Conservation (phyloP, 1,140 invertebrate genomes). For the Cyclargus thomasi region DNA sequence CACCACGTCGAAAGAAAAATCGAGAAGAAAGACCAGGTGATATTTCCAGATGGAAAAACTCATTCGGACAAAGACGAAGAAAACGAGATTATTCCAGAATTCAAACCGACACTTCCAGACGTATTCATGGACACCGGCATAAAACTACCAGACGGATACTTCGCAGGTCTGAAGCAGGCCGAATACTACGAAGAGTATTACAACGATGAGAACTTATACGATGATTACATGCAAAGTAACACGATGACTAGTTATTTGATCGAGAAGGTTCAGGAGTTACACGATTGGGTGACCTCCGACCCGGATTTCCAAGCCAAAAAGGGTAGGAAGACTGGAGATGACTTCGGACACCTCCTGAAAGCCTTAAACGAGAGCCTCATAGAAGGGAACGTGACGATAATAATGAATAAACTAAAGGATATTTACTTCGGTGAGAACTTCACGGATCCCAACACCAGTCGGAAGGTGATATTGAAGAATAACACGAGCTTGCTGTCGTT, state of each 20-base stretch:
- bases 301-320: slow-evolving; percentile 43
- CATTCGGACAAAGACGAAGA: background rate
- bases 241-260: slow-evolving; percentile 63
- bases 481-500: slow-evolving; percentile 74
- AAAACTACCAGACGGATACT: slow-evolving; percentile 38
- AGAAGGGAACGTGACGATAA: slow-evolving; percentile 62
- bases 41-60: slow-evolving; percentile 25
- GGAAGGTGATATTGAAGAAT: slow-evolving; percentile 63
- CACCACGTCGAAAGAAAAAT: slow-evolving; percentile 55
- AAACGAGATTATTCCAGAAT: slow-evolving; percentile 36
- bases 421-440: slow-evolving; percentile 68
- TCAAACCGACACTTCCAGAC: slow-evolving; percentile 51
- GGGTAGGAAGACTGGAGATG: slow-evolving; percentile 31
- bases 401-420: slow-evolving; percentile 69
- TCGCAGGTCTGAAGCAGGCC: slow-evolving; percentile 33
- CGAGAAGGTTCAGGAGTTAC: slow-evolving; percentile 71
- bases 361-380: slow-evolving; percentile 69
- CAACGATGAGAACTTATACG: slow-evolving; percentile 59
- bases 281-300: slow-evolving; percentile 70
- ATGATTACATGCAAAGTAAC: slow-evolving; percentile 65
- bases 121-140: slow-evolving; percentile 36
- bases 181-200: slow-evolving; percentile 55
- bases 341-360: slow-evolving; percentile 52
- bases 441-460: slow-evolving; percentile 35
- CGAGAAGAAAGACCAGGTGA: slow-evolving; percentile 59